phyloP scores from a whole-genome alignment of 2,797 vertebrate genomes.

The Epinephelus coioides region DNA sequence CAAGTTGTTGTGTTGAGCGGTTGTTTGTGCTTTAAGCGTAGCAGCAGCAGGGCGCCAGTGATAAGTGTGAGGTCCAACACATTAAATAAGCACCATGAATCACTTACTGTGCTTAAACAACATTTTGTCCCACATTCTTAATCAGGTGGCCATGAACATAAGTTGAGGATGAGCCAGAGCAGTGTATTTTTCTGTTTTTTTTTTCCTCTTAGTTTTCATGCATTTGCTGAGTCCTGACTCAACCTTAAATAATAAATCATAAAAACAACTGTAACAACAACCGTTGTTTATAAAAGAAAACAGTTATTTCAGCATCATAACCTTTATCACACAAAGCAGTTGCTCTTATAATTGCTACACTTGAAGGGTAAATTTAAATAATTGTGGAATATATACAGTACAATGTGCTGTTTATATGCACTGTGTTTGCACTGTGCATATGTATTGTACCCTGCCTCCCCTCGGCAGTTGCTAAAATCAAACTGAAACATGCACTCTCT shows the following conservation, averaged over 20 bases:
- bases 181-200: not conserved
- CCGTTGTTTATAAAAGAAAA: not conserved
- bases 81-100: conserved; percentile 35
- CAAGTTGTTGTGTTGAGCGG: conserved; percentile 9
- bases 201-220: not conserved
- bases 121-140: not conserved
- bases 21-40: conserved; percentile 31
- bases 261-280: not conserved
- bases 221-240: not conserved
- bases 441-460: no score
- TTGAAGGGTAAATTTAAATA: not conserved
- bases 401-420: not conserved
- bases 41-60: conserved; percentile 11
- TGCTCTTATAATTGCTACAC: not conserved
- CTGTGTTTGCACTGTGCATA: no score
- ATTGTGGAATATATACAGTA: not conserved
- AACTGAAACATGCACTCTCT: no score
- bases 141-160: conserved; percentile 11
- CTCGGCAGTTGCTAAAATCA: no score
- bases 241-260: not conserved
- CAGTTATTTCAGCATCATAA: not conserved
- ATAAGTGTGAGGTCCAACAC: conserved; percentile 18
- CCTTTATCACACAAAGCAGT: not conserved
- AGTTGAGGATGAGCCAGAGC: not conserved
- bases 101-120: conserved; percentile 16